Base-by-base conservation (phyloP, 2,888 invertebrate genomes). In the Sturmia bella region DNA sequence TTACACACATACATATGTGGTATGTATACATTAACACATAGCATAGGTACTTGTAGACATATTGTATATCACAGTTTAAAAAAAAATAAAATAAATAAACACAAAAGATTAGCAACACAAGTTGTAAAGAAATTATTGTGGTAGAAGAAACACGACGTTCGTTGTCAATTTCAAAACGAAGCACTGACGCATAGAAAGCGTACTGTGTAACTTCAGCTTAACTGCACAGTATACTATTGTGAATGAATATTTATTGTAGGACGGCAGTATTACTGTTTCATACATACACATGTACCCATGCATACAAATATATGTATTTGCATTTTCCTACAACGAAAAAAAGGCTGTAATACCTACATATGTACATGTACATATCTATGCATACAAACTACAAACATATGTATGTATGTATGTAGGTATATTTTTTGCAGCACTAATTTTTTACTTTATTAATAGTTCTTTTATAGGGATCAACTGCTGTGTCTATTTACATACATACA, bases 151-250 rank as follows among this genome's bases (percentile, higher is more conserved):
- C 63, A 50, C 27, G 48, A 48, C 37, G 48, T 63, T 69, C 37
- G 48, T 63, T 69, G 61, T 68, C 68, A 48, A 56, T 56, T 69
- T 63, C 11, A 50, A 56, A 15, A 37, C 69, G 69, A 76, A 80
- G 59, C 73, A 74, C 69, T 74, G n/a, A n/a, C 77, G 48, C 73
- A 69, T 59, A 57, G 70, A 52, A 77, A 64, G 74, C 3, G 19
- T 39, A 39, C 43, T 15, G 15, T 27, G 19, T 13, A n/a, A n/a
- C n/a, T n/a, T n/a, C n/a, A n/a, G n/a, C n/a, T n/a, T n/a, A 45
- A 45, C 45, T 45, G 2, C 45, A 45, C 50, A 24, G 17, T 41
- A 59, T 11, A 45, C 56, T 59, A 81, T 81, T 81, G 81, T 81
- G 81, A 81, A 81, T 81, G 54, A 19, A 39, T 48, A 11, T 68